Base-by-base conservation (phyloP, 2,797 vertebrate species). In the Lerista edwardsae region DNA sequence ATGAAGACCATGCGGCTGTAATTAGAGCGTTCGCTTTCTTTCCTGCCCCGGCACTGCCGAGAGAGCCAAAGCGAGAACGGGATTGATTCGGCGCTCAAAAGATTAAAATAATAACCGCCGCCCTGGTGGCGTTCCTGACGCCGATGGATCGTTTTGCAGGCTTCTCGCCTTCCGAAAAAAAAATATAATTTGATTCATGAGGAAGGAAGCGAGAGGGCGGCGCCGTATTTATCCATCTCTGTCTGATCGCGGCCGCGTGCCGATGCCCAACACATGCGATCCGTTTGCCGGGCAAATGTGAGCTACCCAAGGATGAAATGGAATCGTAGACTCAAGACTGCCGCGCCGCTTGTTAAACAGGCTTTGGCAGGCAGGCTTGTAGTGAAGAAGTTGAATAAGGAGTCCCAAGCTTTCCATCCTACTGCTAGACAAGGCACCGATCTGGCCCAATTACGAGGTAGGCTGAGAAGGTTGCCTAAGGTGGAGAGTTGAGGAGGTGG, bases 1-100 rank as follows among this genome's bases (percentile, higher is more conserved):
- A 87, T 87, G n/a, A 83, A 89, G 86, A 74, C 41, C 0, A 0
- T 2, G 68, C 81, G 82, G 72, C 81, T 93, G 90, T 91, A 90
- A 91, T 93, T 90, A 89, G 84, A 91, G 89, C 76, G 69, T 85
- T 85, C 82, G 80, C 88, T 79, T 90, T 64, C 84, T 87, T 87
- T 29, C 0, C 0, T 75, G 80, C 81, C 83, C 84, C 82, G 75
- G 69, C 51, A 67, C 11, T 6, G 12, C 6, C 14, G 76, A 12
- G 39, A 4, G 41, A 79, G 67, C 80, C 15, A 34, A 79, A 69
- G 76, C 23, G 39, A 41, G 74, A 27, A 44, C 51, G 72, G 76
- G 80, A 80, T 86, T 78, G 79, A 62, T 87, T 75, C 39, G 61
- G 65, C 3, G 3, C 34, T 62, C 15, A 67, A 72, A 65, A 64